Evolutionary conservation across 35 echinoderm and acorn worm genomes (phyloP).

Genomic region (Eucidaris tribuloides): DNA sequence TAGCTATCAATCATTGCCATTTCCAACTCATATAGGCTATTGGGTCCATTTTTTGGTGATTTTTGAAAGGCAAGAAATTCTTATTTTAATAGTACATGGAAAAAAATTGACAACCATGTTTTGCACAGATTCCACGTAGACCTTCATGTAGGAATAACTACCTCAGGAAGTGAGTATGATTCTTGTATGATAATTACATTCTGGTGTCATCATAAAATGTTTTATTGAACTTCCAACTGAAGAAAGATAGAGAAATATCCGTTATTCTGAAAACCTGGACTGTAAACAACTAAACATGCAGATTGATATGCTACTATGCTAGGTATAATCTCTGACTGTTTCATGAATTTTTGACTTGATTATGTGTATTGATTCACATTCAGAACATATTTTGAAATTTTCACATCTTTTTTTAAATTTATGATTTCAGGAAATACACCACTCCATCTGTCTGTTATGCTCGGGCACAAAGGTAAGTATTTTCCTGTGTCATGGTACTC

Average conservation of each 20-base stretch:
- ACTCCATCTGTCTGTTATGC: constrained; percentile 44
- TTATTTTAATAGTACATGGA: too few relatives aligned
- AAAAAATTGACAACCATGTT: too few relatives aligned
- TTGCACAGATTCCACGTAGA: too few relatives aligned
- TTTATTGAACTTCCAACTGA: too few relatives aligned
- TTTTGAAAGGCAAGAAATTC: too few relatives aligned
- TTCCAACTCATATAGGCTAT: too few relatives aligned
- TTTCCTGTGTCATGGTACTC: not conserved
- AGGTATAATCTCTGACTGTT: not conserved
- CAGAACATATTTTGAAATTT: not conserved
- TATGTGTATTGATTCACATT: not conserved
- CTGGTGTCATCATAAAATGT: too few relatives aligned
- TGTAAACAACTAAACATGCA: not conserved
- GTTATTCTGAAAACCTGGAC: not conserved
- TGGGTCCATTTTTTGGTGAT: too few relatives aligned
- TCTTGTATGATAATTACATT: too few relatives aligned
- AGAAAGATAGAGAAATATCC: not conserved
- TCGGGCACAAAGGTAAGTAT: constrained; percentile 36
- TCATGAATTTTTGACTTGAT: not conserved
- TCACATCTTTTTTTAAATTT: not conserved
- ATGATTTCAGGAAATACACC: constrained; percentile 36
- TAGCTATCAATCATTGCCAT: too few relatives aligned
- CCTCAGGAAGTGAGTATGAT: too few relatives aligned
- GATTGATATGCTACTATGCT: not conserved
- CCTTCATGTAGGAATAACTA: too few relatives aligned